Base-by-base conservation (phyloP, 2,888 invertebrate species). In the Nemotelus pantherinus region DNA sequence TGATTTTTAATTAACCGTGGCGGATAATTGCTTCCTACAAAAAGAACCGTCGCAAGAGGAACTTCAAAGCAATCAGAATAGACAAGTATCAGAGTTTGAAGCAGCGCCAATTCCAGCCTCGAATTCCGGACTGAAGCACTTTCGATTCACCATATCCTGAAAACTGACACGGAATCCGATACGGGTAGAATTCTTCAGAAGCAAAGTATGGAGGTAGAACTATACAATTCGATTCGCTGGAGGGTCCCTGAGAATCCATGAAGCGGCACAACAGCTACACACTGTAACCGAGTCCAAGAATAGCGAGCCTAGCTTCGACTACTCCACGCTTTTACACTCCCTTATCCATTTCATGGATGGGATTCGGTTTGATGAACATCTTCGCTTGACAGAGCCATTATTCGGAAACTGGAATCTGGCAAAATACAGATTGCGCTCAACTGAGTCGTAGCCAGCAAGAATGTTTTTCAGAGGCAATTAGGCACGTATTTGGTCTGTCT, bases 1-100 rank as follows among this genome's bases (percentile, higher is more conserved):
- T 78, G 78, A 78, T 78, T 78, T 78, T 78, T 78, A 78, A 78
- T 78, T 78, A 78, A 72, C 78, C 78, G 60, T 76, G 63, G 78
- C 72, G 67, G 58, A 65, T 78, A 78, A 78, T 77, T 78, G 76
- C 76, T 64, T 48, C 77, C 58, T 76, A 75, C 75, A 74, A 77
- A 71, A 71, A 71, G 43, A 10, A 53, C 3, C 57, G 9, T 71
- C 7, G 57, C 53, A 57, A 71, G 71, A 44, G 41, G 7, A 53
- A 71, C 71, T 43, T 71, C 71, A 71, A 71, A 71, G 71, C n/a
- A 44, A 71, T 44, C 55, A 41, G 39, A 67, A 5, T 25, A n/a
- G 55, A 48, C 53, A 43, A 71, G 5, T 43, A 43, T 39, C 10
- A 41, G 63, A 3, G 41, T n/a, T 10, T n/a, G 55, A 71, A 57